Conservation (phyloP, 2,113 vertebrate species). For the Corythaixoides concolor region DNA sequence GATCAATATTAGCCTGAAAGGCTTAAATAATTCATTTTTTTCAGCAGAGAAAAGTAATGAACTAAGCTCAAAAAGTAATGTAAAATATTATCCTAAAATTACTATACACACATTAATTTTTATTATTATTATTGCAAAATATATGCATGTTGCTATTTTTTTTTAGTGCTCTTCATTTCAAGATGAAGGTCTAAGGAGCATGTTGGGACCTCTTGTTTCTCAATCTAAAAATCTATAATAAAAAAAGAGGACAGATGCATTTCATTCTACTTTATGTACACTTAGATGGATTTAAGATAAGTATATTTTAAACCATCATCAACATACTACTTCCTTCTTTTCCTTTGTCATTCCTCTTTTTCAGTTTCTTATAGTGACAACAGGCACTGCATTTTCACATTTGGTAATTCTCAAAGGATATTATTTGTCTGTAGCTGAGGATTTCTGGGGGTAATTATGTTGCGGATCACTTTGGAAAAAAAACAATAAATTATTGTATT, state of each 20-base stretch:
- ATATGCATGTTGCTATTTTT: neutral
- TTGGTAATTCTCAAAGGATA: neutral
- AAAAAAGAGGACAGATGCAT: neutral
- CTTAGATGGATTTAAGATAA: neutral
- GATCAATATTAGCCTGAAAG: neutral
- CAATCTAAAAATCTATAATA: neutral
- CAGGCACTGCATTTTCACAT: neutral
- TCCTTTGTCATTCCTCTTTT: neutral
- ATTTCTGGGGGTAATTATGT: neutral
- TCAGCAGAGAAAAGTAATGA: neutral
- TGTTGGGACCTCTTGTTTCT: fast-evolving
- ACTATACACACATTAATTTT: neutral
- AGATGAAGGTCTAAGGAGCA: neutral
- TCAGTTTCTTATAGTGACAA: neutral
- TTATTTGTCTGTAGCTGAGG: neutral
- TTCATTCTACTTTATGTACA: neutral
- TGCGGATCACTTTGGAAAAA: neutral
- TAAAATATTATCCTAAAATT: neutral
- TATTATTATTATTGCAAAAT: neutral
- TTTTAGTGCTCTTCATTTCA: neutral
- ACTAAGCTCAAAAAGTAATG: neutral
- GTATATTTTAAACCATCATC: neutral
- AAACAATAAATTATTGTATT: neutral
- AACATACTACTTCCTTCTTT: neutral
- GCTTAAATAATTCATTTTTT: neutral